Base-by-base conservation (phyloP, 2,113 vertebrate genomes). In the Acanthisitta chloris region DNA sequence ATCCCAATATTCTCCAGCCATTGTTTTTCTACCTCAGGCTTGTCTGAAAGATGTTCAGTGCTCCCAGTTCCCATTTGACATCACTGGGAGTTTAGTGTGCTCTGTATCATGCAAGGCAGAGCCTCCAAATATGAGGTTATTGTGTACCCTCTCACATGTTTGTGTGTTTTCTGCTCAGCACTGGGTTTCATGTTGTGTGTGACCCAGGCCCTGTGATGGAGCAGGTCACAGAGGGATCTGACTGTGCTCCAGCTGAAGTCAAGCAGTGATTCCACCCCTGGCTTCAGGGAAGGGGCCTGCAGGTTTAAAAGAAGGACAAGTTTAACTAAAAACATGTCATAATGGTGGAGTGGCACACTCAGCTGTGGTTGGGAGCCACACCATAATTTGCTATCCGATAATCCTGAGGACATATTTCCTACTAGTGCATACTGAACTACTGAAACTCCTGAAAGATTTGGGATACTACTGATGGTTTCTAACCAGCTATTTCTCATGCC, bases 361-460 rank as follows among this genome's bases (percentile, higher is more conserved):
- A 76, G 76, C 80, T 91, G 84, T 80, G 69, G 66, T 84, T 98
- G 97, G 88, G 97, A 97, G 79, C 92, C 93, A 81, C 90, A 67
- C 70, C 79, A 14, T 67, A 54, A 45, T 55, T 80, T 71, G 12
- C 31, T 54, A 49, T 49, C 33, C 48, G 45, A 54, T 83, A 70
- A 83, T 72, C 61, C 45, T 67, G 8, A 94, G 67, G 59, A 40
- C 4, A 0, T 62, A 38, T 54, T 87, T 92, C 66, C 57, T 67
- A 24, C 0, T 15, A 46, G 31, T 62, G 29, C 52, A 45, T 92
- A 92, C 62, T 67, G 65, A 97, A 73, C 10, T 17, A 31, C 86
- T 82, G 66, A 66, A 92, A 79, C 8, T 48, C 59, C 36, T 79
- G 29, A 40, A 73, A 51, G 24, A 73, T 93, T 71, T 4, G 17